Evolutionary conservation across 1,140 invertebrate species (phyloP).

Genomic region (Drosophila mojavensis): DNA sequence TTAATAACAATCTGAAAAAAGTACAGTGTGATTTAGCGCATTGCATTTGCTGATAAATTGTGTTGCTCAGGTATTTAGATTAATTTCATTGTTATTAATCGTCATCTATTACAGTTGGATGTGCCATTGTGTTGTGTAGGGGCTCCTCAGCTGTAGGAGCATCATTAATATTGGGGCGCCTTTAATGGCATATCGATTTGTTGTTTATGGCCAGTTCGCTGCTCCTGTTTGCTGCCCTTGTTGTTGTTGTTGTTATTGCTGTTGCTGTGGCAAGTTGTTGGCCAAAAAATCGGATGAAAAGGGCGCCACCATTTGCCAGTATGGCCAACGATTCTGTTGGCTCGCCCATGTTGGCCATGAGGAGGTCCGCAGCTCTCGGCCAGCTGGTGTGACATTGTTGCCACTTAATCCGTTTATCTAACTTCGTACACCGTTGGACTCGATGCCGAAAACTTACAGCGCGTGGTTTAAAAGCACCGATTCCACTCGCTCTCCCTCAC

Average conservation of each 20-base stretch:
- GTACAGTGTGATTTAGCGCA: neutral
- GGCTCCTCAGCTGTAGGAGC: neutral
- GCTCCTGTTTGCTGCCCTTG: slow-evolving; percentile 15
- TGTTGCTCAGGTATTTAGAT: slow-evolving; percentile 11
- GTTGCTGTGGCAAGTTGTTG: slow-evolving; percentile 5
- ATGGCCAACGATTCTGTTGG: neutral
- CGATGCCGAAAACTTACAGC: slow-evolving; percentile 68
- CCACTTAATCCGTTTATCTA: slow-evolving; percentile 84
- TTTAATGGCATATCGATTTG: slow-evolving; percentile 73
- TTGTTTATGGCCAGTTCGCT: slow-evolving; percentile 46
- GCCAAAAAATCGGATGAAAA: slow-evolving; percentile 39
- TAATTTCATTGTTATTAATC: slow-evolving; percentile 18
- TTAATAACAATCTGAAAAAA: neutral
- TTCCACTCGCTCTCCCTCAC: slow-evolving; percentile 21
- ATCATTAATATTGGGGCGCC: slow-evolving; percentile 37
- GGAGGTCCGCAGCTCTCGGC: neutral
- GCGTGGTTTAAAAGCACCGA: slow-evolving; percentile 66
- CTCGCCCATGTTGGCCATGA: neutral
- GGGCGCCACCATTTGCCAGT: slow-evolving; percentile 21
- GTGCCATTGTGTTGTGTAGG: neutral
- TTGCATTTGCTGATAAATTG: slow-evolving; percentile 3
- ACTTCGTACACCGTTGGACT: slow-evolving; percentile 84
- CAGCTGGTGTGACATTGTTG: slow-evolving; percentile 67
- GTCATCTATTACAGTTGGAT: neutral
- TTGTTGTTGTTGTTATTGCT: slow-evolving; percentile 5